Evolutionary conservation across 2,113 vertebrate genomes (phyloP).

Genomic region (Neopipo cinnamomea): DNA sequence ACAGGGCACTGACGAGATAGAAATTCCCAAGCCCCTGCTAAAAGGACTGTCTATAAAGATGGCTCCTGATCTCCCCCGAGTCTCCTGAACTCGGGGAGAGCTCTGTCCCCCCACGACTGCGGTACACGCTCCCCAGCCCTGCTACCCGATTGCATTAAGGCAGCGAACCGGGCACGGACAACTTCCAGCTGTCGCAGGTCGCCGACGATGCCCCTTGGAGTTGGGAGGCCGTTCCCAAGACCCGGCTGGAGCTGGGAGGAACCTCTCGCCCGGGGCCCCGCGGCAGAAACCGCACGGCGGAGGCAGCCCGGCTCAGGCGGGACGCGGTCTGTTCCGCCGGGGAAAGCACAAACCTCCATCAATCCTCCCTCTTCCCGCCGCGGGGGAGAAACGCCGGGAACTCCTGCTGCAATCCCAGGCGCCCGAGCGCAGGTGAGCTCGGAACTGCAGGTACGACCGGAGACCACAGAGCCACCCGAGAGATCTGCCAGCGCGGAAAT

Average conservation of each 20-base stretch:
- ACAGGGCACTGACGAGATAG: neutral
- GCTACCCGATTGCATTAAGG: neutral
- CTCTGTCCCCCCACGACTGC: neutral
- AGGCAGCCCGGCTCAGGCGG: rapidly evolving
- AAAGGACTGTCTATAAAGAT: neutral
- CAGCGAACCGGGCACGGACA: neutral
- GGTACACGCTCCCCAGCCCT: rapidly evolving
- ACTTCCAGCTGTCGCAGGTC: neutral
- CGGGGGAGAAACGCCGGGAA: neutral
- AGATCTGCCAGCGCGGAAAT: neutral
- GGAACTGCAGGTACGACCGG: neutral
- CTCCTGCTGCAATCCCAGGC: rapidly evolving
- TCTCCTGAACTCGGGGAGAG: neutral
- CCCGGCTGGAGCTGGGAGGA: neutral
- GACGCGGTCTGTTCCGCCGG: neutral
- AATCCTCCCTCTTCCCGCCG: rapidly evolving
- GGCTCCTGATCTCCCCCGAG: neutral
- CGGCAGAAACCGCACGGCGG: rapidly evolving
- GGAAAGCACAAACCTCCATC: neutral
- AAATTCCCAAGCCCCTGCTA: neutral
- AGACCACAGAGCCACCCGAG: neutral
- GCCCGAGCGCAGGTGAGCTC: neutral
- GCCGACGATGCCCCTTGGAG: neutral
- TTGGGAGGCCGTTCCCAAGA: rapidly evolving
- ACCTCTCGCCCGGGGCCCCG: neutral